Conservation (phyloP, 2,797 vertebrate species). For the Aplochiton taeniatus region DNA sequence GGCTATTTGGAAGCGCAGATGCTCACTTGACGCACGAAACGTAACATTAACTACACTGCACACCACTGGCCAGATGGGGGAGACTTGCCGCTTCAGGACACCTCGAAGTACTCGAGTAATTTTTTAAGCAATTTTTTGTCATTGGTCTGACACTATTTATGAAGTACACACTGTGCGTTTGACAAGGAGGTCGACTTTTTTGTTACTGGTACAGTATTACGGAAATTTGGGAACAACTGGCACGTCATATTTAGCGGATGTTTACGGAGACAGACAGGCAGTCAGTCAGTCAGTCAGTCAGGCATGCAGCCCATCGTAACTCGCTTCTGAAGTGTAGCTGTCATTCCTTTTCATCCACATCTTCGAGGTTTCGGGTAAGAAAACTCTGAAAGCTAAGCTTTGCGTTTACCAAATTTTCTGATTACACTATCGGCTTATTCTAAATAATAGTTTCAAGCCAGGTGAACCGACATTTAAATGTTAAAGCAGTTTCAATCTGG, state of each 20-base stretch:
- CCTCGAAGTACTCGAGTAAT: slow-evolving; percentile 62
- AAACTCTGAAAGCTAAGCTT: background rate
- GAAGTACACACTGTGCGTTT: slow-evolving; percentile 37
- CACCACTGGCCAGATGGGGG: slow-evolving; percentile 73
- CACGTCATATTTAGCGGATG: slow-evolving; percentile 39
- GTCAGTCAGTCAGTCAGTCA: slow-evolving; percentile 62
- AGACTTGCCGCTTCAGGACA: slow-evolving; percentile 73
- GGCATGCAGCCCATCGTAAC: slow-evolving; percentile 58
- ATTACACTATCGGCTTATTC: too few species aligned
- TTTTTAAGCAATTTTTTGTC: slow-evolving; percentile 46
- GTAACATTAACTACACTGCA: slow-evolving; percentile 56
- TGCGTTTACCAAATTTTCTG: too few species aligned
- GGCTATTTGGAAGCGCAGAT: slow-evolving; percentile 41
- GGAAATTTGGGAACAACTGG: background rate
- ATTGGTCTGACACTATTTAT: slow-evolving; percentile 51
- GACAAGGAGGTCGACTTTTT: background rate
- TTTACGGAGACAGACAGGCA: slow-evolving; percentile 46
- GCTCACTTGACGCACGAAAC: slow-evolving; percentile 63
- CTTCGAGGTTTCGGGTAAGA: slow-evolving; percentile 55
- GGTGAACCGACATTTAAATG: background rate
- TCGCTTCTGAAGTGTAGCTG: slow-evolving; percentile 58
- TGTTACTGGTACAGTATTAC: background rate
- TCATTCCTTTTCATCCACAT: slow-evolving; percentile 41
- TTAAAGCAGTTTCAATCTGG: too few species aligned
- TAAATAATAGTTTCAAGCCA: slow-evolving; percentile 18